Base-by-base conservation (phyloP, 2,888 invertebrate species). In the Nomada lathburiana region DNA sequence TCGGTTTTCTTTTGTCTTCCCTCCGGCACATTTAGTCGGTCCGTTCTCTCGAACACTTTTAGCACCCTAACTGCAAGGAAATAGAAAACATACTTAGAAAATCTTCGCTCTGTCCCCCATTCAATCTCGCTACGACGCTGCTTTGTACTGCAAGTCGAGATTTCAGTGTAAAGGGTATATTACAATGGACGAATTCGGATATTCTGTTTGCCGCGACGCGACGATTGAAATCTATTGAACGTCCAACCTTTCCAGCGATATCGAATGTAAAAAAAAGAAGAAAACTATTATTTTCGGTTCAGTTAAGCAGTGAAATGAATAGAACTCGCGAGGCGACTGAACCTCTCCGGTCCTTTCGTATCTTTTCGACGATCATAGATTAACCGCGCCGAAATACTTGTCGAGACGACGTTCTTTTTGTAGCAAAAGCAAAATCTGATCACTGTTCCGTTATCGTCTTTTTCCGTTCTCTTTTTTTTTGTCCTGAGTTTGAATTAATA, bases 51-150 rank as follows among this genome's bases (percentile, higher is more conserved):
- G 79, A 86, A 82, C 85, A 86, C 83, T 88, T 88, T 90, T 88
- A 86, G 87, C 89, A 89, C 80, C 36, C 88, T 91, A 91, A 89
- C 91, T 91, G 90, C n/a, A 91, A 91, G 80, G 85, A 88, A 89
- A 89, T 82, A 88, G 82, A 89, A 76, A 86, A 83, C n/a, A 78
- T 26, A 80, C 70, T 87, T 89, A 82, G 67, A 72, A 65, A 59
- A 57, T 52, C 42, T 77, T 59, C 29, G 44, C 47, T 59, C 20
- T 9, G n/a, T 26, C 18, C 53, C 29, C 62, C 10, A 23, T 59
- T 47, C 71, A 47, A 81, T 62, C 59, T 29, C 47, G 26, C 53
- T 70, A 75, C 18, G 42, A 68, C 57, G 57, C n/a, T 52, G 59
- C 70, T 65, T 71, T 26, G 50, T 77, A 62, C 57, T 55, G 79